Evolutionary conservation across 2,888 invertebrate species (phyloP).

Genomic region (Nezara viridula): DNA sequence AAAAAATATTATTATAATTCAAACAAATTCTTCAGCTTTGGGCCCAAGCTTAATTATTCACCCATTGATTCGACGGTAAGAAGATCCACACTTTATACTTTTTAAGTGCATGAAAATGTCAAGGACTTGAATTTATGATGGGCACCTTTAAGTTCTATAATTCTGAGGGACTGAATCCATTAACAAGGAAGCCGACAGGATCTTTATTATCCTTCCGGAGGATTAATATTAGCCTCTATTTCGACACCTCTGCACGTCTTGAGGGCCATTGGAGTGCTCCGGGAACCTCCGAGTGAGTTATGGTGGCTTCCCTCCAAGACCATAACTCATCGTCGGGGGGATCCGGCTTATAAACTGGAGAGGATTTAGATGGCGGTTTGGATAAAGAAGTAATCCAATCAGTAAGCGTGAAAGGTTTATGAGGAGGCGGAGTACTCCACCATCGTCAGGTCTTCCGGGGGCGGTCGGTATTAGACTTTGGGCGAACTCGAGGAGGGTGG

Average conservation of each 20-base stretch:
- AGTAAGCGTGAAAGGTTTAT: constrained; percentile 7
- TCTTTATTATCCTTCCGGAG: neutral
- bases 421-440: neutral
- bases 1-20: no score
- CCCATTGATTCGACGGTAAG: no score
- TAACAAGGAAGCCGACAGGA: neutral
- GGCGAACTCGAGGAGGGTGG: neutral
- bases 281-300: neutral
- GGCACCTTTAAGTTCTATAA: neutral
- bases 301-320: neutral
- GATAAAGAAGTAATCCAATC: constrained; percentile 34
- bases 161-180: neutral
- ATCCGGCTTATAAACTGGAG: neutral
- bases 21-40: no score
- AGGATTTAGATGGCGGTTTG: neutral
- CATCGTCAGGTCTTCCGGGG: neutral
- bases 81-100: no score
- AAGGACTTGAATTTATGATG: neutral
- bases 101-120: neutral
- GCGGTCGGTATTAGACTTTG: neutral
- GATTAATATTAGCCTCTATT: constrained; percentile 31
- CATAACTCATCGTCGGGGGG: neutral
- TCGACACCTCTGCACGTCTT: neutral
- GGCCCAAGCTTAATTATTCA: no score
- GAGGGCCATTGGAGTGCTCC: neutral